These are phyloP conservation scores for Raphicerus campestris DNA, from an alignment of 2,113 vertebrate species.

Conservation along the genomic window DNA sequence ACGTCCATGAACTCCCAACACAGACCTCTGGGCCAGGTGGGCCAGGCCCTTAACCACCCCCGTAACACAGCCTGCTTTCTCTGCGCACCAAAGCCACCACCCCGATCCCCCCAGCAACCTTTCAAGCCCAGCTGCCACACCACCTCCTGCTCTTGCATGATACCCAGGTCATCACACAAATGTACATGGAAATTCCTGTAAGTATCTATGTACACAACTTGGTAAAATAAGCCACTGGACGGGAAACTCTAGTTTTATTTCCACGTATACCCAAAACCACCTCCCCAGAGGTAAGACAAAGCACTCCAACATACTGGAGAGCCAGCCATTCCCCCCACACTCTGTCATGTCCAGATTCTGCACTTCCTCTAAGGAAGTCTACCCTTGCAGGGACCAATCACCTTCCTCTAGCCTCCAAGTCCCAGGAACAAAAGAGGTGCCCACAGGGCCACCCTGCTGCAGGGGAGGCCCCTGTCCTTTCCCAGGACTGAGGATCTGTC, in stretches of 20 bases:
- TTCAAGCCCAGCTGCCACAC: neutral
- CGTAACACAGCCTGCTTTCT: too few relatives aligned
- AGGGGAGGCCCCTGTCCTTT: too few relatives aligned
- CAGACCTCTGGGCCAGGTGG: neutral
- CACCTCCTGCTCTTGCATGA: neutral
- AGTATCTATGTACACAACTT: neutral
- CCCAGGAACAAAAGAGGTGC: neutral
- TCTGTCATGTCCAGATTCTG: neutral
- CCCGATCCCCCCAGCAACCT: neutral
- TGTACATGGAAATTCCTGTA: fast-evolving
- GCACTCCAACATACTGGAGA: neutral
- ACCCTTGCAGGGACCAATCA: neutral
- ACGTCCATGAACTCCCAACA: neutral
- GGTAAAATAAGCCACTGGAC: neutral
- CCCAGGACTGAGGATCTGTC: neutral
- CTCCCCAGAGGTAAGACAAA: neutral
- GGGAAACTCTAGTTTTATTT: neutral
- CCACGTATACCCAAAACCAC: neutral
- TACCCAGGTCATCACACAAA: neutral
- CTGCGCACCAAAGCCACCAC: neutral
- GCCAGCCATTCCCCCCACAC: too few relatives aligned
- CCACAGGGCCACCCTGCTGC: neutral
- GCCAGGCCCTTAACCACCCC: neutral
- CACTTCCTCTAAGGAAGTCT: neutral
- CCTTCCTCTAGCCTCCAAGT: neutral